phyloP scores from a whole-genome alignment of 2,113 vertebrate genomes.

The Lonchura striata region DNA sequence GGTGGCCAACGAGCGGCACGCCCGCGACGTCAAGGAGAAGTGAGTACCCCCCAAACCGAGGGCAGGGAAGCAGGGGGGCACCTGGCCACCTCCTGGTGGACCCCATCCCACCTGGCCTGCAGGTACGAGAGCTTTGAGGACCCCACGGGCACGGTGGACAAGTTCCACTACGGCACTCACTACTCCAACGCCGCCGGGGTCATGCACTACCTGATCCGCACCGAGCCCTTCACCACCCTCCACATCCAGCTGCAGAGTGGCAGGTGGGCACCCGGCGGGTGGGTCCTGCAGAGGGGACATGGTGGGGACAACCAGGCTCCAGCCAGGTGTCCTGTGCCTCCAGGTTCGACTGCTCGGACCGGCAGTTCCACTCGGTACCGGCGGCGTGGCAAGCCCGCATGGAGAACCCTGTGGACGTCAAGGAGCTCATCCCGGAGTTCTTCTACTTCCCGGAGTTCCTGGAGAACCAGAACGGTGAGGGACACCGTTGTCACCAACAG shows the following conservation, averaged over 20 bases:
- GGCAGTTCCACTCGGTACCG: constrained; percentile 94
- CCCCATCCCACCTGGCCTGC: fast-evolving
- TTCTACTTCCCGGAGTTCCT: constrained; percentile 96
- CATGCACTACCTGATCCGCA: constrained; percentile 99
- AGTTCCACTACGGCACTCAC: constrained; percentile 98
- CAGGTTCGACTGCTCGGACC: constrained; percentile 96
- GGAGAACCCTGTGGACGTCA: constrained; percentile 95
- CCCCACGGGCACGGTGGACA: constrained; percentile 89
- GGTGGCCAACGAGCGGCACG: constrained; percentile 91
- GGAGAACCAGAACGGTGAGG: constrained; percentile 90
- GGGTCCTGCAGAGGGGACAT: fast-evolving
- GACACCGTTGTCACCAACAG: fast-evolving
- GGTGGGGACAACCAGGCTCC: fast-evolving
- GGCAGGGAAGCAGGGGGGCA: fast-evolving
- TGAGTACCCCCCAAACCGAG: constrained; percentile 33
- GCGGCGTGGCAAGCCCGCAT: constrained; percentile 96
- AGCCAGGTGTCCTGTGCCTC: neutral
- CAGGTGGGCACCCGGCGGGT: constrained; percentile 61
- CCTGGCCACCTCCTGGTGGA: neutral
- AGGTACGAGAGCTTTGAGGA: constrained; percentile 99
- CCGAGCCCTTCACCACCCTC: constrained; percentile 93
- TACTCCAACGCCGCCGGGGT: constrained; percentile 98
- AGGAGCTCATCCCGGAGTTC: constrained; percentile 97
- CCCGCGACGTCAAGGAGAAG: constrained; percentile 94
- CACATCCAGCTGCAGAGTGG: constrained; percentile 97